Evolutionary conservation across 2,113 vertebrate genomes (phyloP).

Genomic region (Laterallus jamaicensis): DNA sequence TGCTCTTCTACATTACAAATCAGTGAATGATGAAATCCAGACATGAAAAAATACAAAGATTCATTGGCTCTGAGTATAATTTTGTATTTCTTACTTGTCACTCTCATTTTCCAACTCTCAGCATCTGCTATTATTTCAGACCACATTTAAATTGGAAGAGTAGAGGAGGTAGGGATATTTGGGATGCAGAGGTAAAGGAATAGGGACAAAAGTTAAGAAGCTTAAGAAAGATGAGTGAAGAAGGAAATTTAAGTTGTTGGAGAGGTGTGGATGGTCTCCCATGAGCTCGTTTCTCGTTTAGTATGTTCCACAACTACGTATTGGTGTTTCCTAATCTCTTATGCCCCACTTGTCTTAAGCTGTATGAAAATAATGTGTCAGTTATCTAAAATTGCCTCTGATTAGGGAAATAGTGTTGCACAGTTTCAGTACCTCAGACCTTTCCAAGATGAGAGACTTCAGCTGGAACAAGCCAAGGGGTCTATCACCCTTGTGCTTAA

Average conservation of each 20-base stretch:
- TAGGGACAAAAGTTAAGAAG: neutral
- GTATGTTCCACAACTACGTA: neutral
- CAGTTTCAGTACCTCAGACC: neutral
- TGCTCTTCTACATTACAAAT: neutral
- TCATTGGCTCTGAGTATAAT: neutral
- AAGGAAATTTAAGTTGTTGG: neutral
- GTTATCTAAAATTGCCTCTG: neutral
- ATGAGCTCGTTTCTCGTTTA: neutral
- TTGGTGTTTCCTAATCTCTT: neutral
- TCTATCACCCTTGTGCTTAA: neutral
- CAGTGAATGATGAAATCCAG: slow-evolving; percentile 11
- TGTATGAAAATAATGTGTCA: neutral
- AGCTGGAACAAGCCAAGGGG: neutral
- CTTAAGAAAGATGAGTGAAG: neutral
- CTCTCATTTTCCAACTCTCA: neutral
- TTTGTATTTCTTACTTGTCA: neutral
- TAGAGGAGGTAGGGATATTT: neutral
- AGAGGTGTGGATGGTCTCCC: neutral
- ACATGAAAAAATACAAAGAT: neutral
- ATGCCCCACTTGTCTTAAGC: neutral
- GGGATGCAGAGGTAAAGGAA: neutral
- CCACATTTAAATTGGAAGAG: neutral
- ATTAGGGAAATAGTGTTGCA: neutral
- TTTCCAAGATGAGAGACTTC: neutral
- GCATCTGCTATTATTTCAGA: neutral